These are phyloP conservation scores for Anthoscopus minutus DNA, from an alignment of 2,113 vertebrate species.

Conservation along the genomic window DNA sequence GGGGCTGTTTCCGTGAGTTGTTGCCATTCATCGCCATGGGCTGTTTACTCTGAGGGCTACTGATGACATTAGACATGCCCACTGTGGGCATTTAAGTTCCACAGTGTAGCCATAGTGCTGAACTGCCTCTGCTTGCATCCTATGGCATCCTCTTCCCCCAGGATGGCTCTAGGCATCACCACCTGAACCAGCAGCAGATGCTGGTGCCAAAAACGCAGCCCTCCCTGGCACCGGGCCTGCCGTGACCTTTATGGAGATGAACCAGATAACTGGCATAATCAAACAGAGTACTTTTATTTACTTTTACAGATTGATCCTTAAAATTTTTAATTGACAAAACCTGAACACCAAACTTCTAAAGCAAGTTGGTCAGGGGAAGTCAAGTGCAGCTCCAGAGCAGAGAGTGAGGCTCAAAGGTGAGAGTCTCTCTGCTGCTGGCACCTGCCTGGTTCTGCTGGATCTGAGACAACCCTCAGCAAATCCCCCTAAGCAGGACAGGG, in stretches of 20 bases:
- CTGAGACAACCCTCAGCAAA: background rate
- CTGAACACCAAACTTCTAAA: background rate
- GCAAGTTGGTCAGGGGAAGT: background rate
- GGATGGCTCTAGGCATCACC: background rate
- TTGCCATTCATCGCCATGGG: background rate
- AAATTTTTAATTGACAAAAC: background rate
- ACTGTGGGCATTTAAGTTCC: background rate
- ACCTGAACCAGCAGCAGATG: background rate
- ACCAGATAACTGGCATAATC: background rate
- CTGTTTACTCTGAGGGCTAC: background rate
- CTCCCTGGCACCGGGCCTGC: background rate
- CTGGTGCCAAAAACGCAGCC: background rate
- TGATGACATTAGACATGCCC: background rate
- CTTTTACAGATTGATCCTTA: background rate
- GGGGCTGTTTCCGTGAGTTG: too few species aligned
- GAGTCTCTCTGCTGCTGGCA: background rate
- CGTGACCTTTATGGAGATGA: background rate
- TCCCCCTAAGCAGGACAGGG: background rate
- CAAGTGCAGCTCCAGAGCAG: background rate
- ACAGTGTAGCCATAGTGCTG: background rate
- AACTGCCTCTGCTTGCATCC: background rate
- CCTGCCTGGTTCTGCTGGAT: background rate
- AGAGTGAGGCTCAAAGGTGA: fast-evolving
- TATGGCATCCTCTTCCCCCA: background rate
- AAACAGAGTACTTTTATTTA: background rate